A percentile compares a stretch with the other conserved stretches of the same genome.
phyloP scores from a whole-genome alignment of 2,888 invertebrate species.

The Archips crataeganus region DNA sequence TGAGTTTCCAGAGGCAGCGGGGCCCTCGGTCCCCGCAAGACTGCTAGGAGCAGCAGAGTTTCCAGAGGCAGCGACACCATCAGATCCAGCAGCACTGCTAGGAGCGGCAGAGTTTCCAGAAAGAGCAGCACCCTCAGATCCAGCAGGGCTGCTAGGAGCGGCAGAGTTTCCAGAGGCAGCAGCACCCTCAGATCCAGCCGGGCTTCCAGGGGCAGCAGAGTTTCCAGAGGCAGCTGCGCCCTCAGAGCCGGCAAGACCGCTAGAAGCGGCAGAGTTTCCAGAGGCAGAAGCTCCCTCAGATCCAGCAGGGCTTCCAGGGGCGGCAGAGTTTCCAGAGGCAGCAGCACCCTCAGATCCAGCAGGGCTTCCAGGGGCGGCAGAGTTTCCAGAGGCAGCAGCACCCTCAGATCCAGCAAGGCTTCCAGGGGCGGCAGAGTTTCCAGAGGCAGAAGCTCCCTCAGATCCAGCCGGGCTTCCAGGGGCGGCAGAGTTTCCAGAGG shows the following conservation, averaged over 20 bases:
- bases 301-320: not conserved
- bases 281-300: constrained; percentile 12
- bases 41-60: not conserved
- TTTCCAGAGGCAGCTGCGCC: not conserved
- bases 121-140: constrained; percentile 48
- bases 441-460: constrained; percentile 19
- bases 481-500: not conserved
- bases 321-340: constrained; percentile 5
- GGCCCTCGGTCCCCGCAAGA: not conserved
- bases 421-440: not conserved
- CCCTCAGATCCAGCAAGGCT: not conserved
- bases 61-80: constrained; percentile 6
- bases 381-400: not conserved
- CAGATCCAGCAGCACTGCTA: constrained; percentile 9
- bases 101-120: constrained; percentile 35
- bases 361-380: not conserved
- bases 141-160: constrained; percentile 50
- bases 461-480: constrained; percentile 30
- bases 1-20: constrained; percentile 11
- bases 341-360: constrained; percentile 3
- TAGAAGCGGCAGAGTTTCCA: constrained; percentile 15
- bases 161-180: constrained; percentile 47
- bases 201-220: not conserved
- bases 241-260: not conserved
- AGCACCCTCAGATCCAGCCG: constrained; percentile 3